Evolutionary conservation across 1,140 invertebrate genomes (phyloP).

Genomic region (Cardiocondyla obscurior): DNA sequence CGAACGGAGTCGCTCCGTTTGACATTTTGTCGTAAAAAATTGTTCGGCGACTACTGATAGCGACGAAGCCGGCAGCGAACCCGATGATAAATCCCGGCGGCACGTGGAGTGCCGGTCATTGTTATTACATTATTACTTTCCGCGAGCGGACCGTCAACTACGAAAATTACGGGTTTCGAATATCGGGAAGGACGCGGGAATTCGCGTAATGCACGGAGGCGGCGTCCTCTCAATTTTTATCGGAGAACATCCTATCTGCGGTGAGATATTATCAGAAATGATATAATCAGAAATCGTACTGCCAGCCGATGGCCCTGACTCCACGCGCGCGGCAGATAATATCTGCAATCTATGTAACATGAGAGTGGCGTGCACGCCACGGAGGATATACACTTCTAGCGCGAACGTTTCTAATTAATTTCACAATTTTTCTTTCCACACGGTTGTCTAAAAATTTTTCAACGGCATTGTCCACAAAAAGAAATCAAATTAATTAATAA

Average conservation of each 20-base stretch:
- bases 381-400: neutral
- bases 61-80: neutral
- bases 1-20: conserved; percentile 40
- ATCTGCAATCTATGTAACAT: conserved; percentile 36
- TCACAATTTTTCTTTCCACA: neutral
- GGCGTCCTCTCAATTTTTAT: neutral
- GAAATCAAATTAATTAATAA: conserved; percentile 16
- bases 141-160: neutral
- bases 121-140: neutral
- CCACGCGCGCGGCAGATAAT: conserved; percentile 31
- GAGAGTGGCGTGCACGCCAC: neutral
- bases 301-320: conserved; percentile 42
- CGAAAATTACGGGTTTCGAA: neutral
- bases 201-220: neutral
- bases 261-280: conserved; percentile 10
- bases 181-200: neutral
- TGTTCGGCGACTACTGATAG: neutral
- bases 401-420: neutral
- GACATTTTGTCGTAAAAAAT: conserved; percentile 49
- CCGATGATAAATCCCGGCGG: conserved; percentile 10
- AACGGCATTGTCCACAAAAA: neutral
- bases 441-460: neutral
- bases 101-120: neutral
- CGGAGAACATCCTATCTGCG: neutral
- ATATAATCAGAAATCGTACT: conserved; percentile 39